A percentile compares a stretch with the other conserved stretches of the same genome.
Conservation (phyloP, 2,888 invertebrate genomes). For the Cabera pusaria region DNA sequence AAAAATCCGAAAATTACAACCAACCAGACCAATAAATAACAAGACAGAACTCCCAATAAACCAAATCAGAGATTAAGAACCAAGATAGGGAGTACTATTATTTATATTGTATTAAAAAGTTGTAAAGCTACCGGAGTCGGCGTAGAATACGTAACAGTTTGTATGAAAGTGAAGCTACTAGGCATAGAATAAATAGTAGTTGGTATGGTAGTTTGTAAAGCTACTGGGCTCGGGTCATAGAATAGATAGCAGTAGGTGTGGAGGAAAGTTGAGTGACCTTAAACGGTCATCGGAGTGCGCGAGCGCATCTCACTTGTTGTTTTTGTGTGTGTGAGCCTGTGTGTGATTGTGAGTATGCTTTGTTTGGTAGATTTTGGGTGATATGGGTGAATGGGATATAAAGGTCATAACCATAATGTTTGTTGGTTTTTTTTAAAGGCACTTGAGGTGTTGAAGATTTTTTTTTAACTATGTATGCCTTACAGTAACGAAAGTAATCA, state of each 20-base stretch:
- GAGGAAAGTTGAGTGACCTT: conserved; percentile 47
- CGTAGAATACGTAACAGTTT: conserved; percentile 7
- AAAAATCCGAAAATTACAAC: conserved; percentile 6
- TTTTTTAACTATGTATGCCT: no score
- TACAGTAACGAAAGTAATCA: no score
- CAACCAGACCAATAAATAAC: conserved; percentile 23
- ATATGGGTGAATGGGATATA: no score
- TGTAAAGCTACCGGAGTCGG: conserved; percentile 56
- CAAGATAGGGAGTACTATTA: conserved; percentile 49
- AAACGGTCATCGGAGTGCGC: conserved; percentile 42
- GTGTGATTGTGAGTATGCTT: conserved; percentile 13
- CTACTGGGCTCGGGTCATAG: conserved; percentile 49
- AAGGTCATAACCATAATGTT: no score
- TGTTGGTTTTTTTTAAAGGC: no score
- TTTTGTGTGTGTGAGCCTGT: conserved; percentile 20
- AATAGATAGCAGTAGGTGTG: neutral
- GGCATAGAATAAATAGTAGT: conserved; percentile 7
- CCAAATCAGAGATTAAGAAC: conserved; percentile 36
- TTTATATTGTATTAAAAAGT: conserved; percentile 61
- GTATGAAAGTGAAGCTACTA: conserved; percentile 33
- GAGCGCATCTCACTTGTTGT: conserved; percentile 43
- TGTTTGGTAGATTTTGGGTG: conserved; percentile 21
- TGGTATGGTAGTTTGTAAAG: conserved; percentile 37
- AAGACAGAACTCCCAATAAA: conserved; percentile 27
- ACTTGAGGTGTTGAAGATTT: no score